Evolutionary conservation across 2,888 invertebrate genomes (phyloP), one percentile per base, ranked within the genome.

Genomic region (Laspeyria flexula): DNA sequence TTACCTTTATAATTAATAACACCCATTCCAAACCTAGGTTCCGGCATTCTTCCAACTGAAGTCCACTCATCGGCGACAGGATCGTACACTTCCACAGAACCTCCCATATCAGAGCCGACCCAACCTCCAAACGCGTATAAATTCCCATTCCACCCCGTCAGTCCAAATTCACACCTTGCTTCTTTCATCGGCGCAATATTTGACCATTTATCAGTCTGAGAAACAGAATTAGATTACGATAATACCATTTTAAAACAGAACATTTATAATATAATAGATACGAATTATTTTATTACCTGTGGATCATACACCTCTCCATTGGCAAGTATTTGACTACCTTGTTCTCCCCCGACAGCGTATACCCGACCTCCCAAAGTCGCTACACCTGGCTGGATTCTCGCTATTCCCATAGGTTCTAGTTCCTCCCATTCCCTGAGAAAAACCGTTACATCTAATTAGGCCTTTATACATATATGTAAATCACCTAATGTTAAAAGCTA

Each of bases 121-220:
- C 98, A 98, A 2, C 98, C 98, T 34, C 98, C 98, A 69, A 98
- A 95, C 0, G 97, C 98, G 80, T 96, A 97, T 52, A 98, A 87
- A 72, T 94, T 94, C 21, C 96, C 97, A 66, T 96, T 95, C 84
- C 96, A 94, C 10, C 96, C 96, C 74, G 97, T 97, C 57, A 98
- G 88, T 1, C 98, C 98, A 80, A 98, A 97, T 83, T 97, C 98
- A 86, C 97, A 98, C 15, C 98, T 93, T 0, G 97, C 96, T 65
- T 96, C 96, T 58, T 95, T 95, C 96, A 97, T 96, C 9, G 94
- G 94, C 4, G 95, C 93, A 72, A 96, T 94, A 59, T 93, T 89
- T 45, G 93, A 90, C 94, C 94, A 94, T 65, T 90, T 92, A 74
- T 94, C 93, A 42, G 86, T 92, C 92, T 93, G 68, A 30, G n/a